A percentile compares a stretch with the other conserved stretches of the same genome.
These are phyloP conservation scores for Alcedo quadribrachys DNA, from an alignment of 2,797 vertebrate genomes.

Conservation along the genomic window DNA sequence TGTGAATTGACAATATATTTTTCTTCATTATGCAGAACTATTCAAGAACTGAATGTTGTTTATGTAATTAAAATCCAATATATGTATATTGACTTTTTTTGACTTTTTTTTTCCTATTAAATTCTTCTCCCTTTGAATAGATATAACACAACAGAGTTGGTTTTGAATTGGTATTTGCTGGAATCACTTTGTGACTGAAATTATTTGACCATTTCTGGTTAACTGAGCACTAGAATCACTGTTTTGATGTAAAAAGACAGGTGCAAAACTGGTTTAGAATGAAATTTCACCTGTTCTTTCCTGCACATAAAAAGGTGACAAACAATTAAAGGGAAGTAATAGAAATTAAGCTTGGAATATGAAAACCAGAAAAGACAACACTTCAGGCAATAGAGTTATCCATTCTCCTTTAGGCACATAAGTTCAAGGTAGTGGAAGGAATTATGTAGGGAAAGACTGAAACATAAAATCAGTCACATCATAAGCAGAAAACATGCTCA, in stretches of 20 bases:
- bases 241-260: neutral
- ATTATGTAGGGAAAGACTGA: conserved; percentile 62
- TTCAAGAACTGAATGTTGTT: neutral
- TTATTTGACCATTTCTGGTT: neutral
- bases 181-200: neutral
- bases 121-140: neutral
- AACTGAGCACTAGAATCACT: neutral
- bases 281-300: conserved; percentile 31
- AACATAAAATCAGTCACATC: conserved; percentile 65
- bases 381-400: conserved; percentile 36
- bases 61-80: neutral
- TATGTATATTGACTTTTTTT: neutral
- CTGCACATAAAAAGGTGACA: conserved; percentile 9
- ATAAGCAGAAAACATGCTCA: conserved; percentile 48
- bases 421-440: conserved; percentile 56
- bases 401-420: neutral
- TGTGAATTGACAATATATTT: neutral
- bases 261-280: neutral
- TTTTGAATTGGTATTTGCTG: neutral
- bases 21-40: neutral
- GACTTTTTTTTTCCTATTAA: neutral
- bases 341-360: conserved; percentile 34
- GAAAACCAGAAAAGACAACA: conserved; percentile 28
- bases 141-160: neutral
- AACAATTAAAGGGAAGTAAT: conserved; percentile 36